Evolutionary conservation across 2,797 vertebrate species (phyloP).

Genomic region (Cyprinodon diabolis): DNA sequence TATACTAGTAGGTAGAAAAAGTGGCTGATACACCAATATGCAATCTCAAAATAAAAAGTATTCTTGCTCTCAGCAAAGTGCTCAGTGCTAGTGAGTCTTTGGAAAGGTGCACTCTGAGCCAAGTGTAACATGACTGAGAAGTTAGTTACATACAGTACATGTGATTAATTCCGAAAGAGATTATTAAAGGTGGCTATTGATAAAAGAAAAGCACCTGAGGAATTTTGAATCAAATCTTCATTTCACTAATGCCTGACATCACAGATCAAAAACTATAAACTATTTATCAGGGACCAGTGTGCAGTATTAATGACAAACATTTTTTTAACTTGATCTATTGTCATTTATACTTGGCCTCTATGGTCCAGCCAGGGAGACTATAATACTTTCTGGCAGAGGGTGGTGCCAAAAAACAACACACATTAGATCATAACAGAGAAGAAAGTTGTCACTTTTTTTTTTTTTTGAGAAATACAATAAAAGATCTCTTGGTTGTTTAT

Average conservation of each 20-base stretch:
- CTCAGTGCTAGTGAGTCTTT: neutral
- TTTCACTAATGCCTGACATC: neutral
- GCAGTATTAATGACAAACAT: neutral
- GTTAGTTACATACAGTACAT: constrained; percentile 1
- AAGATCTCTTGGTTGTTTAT: neutral
- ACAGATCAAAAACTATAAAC: neutral
- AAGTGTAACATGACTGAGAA: constrained; percentile 4
- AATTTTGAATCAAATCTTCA: neutral
- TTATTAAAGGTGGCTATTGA: neutral
- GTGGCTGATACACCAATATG: constrained; percentile 5
- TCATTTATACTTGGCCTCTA: neutral
- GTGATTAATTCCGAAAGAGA: neutral
- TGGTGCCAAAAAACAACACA: neutral
- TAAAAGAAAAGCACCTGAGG: neutral
- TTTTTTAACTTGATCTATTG: neutral
- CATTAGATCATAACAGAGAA: neutral
- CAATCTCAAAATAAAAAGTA: neutral
- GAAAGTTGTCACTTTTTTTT: neutral
- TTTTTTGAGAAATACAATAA: neutral
- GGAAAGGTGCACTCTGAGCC: constrained; percentile 1
- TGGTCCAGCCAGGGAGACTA: neutral
- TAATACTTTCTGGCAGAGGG: neutral
- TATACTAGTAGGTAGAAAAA: constrained; percentile 5
- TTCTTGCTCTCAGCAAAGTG: neutral
- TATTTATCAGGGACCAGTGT: neutral